Conservation (phyloP, 2,797 vertebrate genomes). For the Lepilemur septentrionalis region DNA sequence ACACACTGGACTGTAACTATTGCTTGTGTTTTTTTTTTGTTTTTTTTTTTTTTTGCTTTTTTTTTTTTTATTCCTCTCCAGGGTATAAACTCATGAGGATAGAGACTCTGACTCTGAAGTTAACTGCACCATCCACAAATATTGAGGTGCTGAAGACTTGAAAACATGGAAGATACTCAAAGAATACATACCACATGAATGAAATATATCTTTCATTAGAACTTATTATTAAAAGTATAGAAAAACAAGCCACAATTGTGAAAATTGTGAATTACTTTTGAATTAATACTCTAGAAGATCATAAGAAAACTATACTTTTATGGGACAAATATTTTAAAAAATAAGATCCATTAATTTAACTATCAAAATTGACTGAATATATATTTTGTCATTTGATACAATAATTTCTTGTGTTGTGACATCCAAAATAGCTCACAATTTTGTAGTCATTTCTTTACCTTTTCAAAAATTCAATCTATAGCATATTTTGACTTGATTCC, state of each 20-base stretch:
- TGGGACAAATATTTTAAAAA: background rate
- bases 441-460: background rate
- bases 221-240: background rate
- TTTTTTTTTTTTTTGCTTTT: no score
- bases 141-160: background rate
- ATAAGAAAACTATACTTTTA: background rate
- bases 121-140: background rate
- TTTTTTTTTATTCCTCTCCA: background rate
- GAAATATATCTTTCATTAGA: background rate
- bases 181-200: background rate
- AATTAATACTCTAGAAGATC: background rate
- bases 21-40: background rate
- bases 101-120: background rate
- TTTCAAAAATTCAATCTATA: background rate
- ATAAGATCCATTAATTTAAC: background rate
- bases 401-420: background rate
- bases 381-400: background rate
- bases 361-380: background rate
- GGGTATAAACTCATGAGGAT: background rate
- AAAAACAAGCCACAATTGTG: background rate
- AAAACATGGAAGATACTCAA: background rate
- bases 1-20: no score
- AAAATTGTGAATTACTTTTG: background rate
- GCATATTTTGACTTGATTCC: background rate
- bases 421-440: background rate